Evolutionary conservation across 1,140 invertebrate species (phyloP).

Genomic region (Drosophila seguyi): DNA sequence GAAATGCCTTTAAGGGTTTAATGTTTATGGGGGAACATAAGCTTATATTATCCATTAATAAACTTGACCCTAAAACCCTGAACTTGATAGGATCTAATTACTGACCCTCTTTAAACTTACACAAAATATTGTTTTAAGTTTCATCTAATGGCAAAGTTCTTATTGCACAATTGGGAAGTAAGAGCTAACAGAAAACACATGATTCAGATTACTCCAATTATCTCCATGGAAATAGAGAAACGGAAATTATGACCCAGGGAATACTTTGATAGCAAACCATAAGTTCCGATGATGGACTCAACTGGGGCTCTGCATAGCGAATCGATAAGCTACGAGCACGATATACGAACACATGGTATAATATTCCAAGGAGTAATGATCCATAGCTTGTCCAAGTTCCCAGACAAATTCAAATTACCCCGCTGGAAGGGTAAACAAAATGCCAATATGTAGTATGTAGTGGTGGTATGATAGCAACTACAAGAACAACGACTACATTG

Average conservation of each 20-base stretch:
- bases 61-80: background rate
- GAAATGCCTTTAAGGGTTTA: background rate
- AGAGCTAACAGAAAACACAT: background rate
- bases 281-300: slow-evolving; percentile 9
- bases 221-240: slow-evolving; percentile 14
- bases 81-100: background rate
- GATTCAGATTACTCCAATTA: slow-evolving; percentile 12
- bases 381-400: background rate
- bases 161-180: background rate
- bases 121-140: background rate
- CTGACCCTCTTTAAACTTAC: background rate
- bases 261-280: slow-evolving; percentile 17
- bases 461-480: slow-evolving; percentile 65
- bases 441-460: slow-evolving; percentile 42
- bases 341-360: slow-evolving; percentile 9
- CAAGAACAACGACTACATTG: slow-evolving; percentile 58
- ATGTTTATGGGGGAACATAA: background rate
- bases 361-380: too few relatives aligned
- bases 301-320: background rate
- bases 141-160: background rate
- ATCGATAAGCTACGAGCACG: slow-evolving; percentile 5
- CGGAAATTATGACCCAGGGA: slow-evolving; percentile 19
- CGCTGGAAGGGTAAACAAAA: slow-evolving; percentile 30
- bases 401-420: slow-evolving; percentile 15
- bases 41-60: background rate